Percentiles rank a stretch among this genome's conserved stretches.
These are phyloP conservation scores for Mormyrops attenuatus DNA, from an alignment of 2,797 vertebrate genomes.

Conservation along the genomic window DNA sequence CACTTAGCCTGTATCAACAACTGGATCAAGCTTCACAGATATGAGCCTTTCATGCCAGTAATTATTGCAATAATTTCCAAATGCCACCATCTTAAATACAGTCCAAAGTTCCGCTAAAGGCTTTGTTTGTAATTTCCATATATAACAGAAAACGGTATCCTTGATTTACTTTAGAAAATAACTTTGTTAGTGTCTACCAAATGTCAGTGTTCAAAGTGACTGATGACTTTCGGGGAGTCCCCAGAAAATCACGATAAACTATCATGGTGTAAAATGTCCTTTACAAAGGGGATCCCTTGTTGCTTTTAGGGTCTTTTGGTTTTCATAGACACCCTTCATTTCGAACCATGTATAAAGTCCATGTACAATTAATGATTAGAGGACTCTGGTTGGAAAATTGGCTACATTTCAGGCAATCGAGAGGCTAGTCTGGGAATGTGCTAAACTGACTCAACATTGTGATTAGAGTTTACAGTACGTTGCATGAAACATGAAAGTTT, in stretches of 20 bases:
- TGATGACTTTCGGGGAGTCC: background rate
- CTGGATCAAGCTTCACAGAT: slow-evolving; percentile 16
- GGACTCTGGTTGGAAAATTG: background rate
- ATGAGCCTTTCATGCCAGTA: slow-evolving; percentile 10
- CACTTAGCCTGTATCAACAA: slow-evolving; percentile 14
- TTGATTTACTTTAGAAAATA: slow-evolving; percentile 8
- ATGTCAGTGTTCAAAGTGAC: background rate
- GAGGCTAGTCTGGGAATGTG: background rate
- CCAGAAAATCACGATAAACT: background rate
- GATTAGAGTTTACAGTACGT: background rate
- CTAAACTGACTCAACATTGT: background rate
- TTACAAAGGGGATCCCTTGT: background rate
- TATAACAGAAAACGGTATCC: slow-evolving; percentile 11
- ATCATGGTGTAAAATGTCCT: background rate
- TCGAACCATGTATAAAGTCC: background rate
- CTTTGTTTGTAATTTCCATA: slow-evolving; percentile 11
- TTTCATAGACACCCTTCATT: background rate
- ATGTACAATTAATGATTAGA: background rate
- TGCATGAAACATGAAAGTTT: background rate
- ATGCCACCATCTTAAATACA: slow-evolving; percentile 5
- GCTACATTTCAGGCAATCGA: background rate
- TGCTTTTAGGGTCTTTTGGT: background rate
- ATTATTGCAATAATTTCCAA: slow-evolving; percentile 20
- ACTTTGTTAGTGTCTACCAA: background rate
- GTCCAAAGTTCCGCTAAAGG: slow-evolving; percentile 4